Percentiles rank a stretch among this genome's conserved stretches.
Conservation (phyloP, 2,888 invertebrate genomes). For the Leptogaster cylindrica region DNA sequence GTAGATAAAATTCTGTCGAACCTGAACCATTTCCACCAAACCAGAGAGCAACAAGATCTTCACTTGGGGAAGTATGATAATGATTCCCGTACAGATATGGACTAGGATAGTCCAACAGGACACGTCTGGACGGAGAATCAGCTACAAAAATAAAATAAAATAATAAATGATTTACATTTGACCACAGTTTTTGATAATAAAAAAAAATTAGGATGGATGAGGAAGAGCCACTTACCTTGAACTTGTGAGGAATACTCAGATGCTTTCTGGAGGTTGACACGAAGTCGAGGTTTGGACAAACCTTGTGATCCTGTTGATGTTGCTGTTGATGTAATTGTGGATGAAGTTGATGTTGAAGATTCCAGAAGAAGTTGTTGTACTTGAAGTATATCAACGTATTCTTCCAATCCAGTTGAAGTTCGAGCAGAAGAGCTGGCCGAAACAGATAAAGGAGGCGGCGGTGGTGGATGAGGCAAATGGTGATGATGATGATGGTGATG, state of each 20-base stretch:
- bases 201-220: too few species aligned
- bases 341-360: constrained; percentile 55
- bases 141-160: constrained; percentile 51
- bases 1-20: constrained; percentile 58
- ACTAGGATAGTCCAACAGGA: constrained; percentile 61
- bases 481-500: constrained; percentile 45
- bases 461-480: constrained; percentile 28
- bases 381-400: constrained; percentile 84
- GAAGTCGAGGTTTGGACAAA: constrained; percentile 57
- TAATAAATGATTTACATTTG: too few species aligned
- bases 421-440: constrained; percentile 18
- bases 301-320: constrained; percentile 53
- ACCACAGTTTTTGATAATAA: background rate
- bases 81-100: constrained; percentile 62
- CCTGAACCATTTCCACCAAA: constrained; percentile 71
- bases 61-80: constrained; percentile 69
- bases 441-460: background rate
- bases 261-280: constrained; percentile 61
- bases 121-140: constrained; percentile 62
- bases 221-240: constrained; percentile 56
- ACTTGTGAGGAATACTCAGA: constrained; percentile 60
- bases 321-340: constrained; percentile 53
- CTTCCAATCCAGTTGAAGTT: constrained; percentile 64
- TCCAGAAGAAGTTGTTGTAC: constrained; percentile 77
- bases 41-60: constrained; percentile 76